Evolutionary conservation across 2,797 vertebrate genomes (phyloP).

Genomic region (Enteromius trimaculatus): DNA sequence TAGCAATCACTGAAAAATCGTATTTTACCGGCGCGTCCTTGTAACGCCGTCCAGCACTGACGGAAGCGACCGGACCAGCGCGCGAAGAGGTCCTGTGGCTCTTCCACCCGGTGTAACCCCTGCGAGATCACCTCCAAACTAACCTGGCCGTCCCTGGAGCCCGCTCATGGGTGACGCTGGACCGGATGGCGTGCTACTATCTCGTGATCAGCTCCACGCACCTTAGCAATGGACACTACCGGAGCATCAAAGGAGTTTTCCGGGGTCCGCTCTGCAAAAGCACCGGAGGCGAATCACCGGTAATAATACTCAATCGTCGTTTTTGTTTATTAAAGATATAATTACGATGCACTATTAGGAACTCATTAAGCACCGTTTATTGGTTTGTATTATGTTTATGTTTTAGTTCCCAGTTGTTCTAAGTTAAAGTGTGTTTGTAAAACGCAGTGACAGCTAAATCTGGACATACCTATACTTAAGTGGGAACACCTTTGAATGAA

Average conservation of each 20-base stretch:
- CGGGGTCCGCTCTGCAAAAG: constrained; percentile 91
- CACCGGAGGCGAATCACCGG: constrained; percentile 84
- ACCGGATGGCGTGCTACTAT: constrained; percentile 93
- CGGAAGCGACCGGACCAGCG: background rate
- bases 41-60: background rate
- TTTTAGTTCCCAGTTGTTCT: background rate
- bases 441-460: background rate
- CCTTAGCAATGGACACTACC: constrained; percentile 96
- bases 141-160: constrained; percentile 30
- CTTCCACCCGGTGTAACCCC: background rate
- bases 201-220: constrained; percentile 98
- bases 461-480: background rate
- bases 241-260: constrained; percentile 98
- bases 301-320: constrained; percentile 67
- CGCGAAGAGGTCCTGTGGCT: background rate
- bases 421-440: background rate
- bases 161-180: constrained; percentile 67
- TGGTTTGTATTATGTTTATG: background rate
- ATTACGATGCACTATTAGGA: background rate
- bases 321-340: constrained; percentile 9
- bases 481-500: background rate
- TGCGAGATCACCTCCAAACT: constrained; percentile 14
- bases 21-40: background rate
- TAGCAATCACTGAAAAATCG: background rate
- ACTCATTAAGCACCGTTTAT: background rate